These are phyloP conservation scores for Acipenser transmontanus DNA, from an alignment of 2,797 vertebrate genomes.

Conservation along the genomic window DNA sequence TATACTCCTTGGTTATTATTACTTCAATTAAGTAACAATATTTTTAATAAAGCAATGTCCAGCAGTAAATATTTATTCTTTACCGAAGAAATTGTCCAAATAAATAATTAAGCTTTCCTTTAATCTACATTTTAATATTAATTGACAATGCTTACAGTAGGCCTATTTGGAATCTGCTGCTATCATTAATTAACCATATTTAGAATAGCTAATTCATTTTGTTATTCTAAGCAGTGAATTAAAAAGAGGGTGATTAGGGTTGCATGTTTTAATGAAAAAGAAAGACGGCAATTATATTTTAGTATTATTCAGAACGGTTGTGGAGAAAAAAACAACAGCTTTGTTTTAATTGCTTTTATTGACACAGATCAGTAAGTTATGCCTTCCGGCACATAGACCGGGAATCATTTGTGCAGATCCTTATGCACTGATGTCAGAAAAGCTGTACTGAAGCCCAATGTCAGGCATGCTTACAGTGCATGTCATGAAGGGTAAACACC, in stretches of 20 bases:
- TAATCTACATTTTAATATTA: too few species aligned
- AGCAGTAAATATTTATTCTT: too few species aligned
- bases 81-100: too few species aligned
- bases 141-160: too few species aligned
- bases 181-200: not conserved
- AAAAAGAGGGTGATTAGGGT: not conserved
- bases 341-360: slow-evolving; percentile 1
- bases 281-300: not conserved
- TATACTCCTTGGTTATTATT: too few species aligned
- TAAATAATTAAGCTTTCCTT: too few species aligned
- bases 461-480: not conserved
- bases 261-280: not conserved
- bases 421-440: not conserved
- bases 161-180: too few species aligned
- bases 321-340: not conserved
- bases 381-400: not conserved
- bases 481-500: not conserved
- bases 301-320: not conserved
- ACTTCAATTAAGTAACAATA: too few species aligned
- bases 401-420: not conserved
- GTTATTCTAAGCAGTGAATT: not conserved
- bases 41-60: too few species aligned
- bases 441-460: not conserved
- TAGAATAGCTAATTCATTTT: not conserved
- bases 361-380: slow-evolving; percentile 2